phyloP scores from a whole-genome alignment of 2,797 vertebrate genomes.

The Odontamblyopus lacepedii region DNA sequence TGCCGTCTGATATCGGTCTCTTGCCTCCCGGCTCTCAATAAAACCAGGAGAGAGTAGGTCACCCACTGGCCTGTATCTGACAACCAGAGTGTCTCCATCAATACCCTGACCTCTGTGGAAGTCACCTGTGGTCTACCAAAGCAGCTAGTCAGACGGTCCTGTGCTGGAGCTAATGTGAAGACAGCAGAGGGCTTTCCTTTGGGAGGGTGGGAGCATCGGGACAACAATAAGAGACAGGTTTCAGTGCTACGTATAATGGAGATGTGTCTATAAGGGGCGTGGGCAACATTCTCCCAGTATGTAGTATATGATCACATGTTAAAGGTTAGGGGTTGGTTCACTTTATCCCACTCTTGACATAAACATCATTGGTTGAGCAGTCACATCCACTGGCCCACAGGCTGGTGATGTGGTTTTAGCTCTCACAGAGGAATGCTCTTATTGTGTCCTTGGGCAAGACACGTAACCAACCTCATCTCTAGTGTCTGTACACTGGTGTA shows the following conservation, averaged over 20 bases:
- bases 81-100: slow-evolving; percentile 57
- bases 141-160: slow-evolving; percentile 15
- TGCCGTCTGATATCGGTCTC: slow-evolving; percentile 47
- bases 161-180: slow-evolving; percentile 33
- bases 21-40: slow-evolving; percentile 61
- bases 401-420: too few species aligned
- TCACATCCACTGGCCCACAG: too few species aligned
- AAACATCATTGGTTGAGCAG: too few species aligned
- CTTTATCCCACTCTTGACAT: too few species aligned
- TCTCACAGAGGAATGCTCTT: too few species aligned
- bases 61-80: slow-evolving; percentile 59
- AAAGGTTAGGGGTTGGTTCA: not conserved
- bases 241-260: not conserved
- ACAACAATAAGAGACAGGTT: not conserved
- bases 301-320: not conserved
- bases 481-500: too few species aligned
- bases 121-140: slow-evolving; percentile 38
- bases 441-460: too few species aligned
- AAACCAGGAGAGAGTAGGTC: slow-evolving; percentile 53
- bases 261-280: not conserved
- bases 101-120: slow-evolving; percentile 60
- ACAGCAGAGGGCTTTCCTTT: slow-evolving; percentile 35
- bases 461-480: too few species aligned
- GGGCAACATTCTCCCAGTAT: not conserved
- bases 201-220: slow-evolving; percentile 9